Conservation (phyloP, 1,140 invertebrate species). For the Hylaeus volcanicus region DNA sequence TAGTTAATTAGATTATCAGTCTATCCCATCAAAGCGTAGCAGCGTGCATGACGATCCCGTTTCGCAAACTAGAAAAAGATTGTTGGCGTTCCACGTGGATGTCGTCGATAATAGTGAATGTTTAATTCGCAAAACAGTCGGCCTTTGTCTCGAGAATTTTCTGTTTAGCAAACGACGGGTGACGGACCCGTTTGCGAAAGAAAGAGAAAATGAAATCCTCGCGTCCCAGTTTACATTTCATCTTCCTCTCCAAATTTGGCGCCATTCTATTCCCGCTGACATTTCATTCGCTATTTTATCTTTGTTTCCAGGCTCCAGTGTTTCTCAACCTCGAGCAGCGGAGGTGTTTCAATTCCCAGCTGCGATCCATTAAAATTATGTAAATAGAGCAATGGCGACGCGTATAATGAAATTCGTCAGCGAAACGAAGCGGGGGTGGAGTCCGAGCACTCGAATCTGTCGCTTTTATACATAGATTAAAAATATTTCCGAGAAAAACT, state of each 20-base stretch:
- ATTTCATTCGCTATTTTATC: slow-evolving; percentile 24
- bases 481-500: neutral
- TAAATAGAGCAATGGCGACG: slow-evolving; percentile 22
- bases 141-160: neutral
- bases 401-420: slow-evolving; percentile 7
- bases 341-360: slow-evolving; percentile 17
- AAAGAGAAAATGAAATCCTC: slow-evolving; percentile 11
- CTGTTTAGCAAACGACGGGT: neutral
- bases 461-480: neutral
- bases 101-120: slow-evolving; percentile 1
- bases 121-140: slow-evolving; percentile 3
- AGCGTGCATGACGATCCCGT: neutral
- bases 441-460: neutral
- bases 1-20: neutral
- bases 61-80: neutral
- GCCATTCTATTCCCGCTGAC: slow-evolving; percentile 10
- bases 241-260: slow-evolving; percentile 38
- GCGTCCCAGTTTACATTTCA: slow-evolving; percentile 41
- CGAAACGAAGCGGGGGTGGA: neutral
- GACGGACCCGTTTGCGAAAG: neutral
- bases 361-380: slow-evolving; percentile 30
- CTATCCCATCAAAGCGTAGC: neutral
- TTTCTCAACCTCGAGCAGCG: neutral
- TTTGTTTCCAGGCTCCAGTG: slow-evolving; percentile 10
- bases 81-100: neutral